A percentile compares a stretch with the other conserved stretches of the same genome.
These are phyloP conservation scores for Macroramphosus scolopax DNA, from an alignment of 2,797 vertebrate species.

Conservation along the genomic window DNA sequence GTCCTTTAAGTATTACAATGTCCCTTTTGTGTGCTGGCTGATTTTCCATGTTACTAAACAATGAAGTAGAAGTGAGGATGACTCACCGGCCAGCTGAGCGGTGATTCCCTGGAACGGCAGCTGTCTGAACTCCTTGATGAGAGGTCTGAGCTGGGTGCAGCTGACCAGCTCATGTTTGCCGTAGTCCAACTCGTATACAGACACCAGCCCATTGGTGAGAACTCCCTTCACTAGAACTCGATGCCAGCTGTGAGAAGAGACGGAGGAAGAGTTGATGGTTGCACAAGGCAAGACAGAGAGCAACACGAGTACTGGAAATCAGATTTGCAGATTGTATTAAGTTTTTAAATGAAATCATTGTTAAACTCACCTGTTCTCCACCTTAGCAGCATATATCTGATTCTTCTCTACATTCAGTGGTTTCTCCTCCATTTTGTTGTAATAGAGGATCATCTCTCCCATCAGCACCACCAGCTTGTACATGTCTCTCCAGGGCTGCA, in stretches of 20 bases:
- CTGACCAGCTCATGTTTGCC: conserved; percentile 90
- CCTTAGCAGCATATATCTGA: conserved; percentile 92
- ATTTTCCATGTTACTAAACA: too few species aligned
- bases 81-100: conserved; percentile 90
- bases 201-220: conserved; percentile 87
- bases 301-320: too few species aligned
- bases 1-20: too few species aligned
- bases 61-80: too few species aligned
- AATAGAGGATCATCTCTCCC: conserved; percentile 95
- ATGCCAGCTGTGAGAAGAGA: conserved; percentile 81
- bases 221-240: conserved; percentile 90
- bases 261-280: neutral
- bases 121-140: conserved; percentile 84
- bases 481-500: conserved; percentile 95
- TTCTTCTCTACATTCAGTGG: conserved; percentile 81
- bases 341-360: too few species aligned
- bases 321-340: too few species aligned
- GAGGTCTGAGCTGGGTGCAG: conserved; percentile 80
- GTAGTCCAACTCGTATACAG: conserved; percentile 91
- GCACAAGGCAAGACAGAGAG: too few species aligned
- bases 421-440: conserved; percentile 86
- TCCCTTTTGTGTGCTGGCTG: too few species aligned
- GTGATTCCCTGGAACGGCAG: conserved; percentile 91
- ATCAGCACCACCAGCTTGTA: conserved; percentile 92
- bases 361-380: conserved; percentile 90